Percentiles rank a stretch among this genome's conserved stretches.
These are phyloP conservation scores for Sebastes hopkinsi DNA, from an alignment of 2,797 vertebrate genomes.

Conservation along the genomic window DNA sequence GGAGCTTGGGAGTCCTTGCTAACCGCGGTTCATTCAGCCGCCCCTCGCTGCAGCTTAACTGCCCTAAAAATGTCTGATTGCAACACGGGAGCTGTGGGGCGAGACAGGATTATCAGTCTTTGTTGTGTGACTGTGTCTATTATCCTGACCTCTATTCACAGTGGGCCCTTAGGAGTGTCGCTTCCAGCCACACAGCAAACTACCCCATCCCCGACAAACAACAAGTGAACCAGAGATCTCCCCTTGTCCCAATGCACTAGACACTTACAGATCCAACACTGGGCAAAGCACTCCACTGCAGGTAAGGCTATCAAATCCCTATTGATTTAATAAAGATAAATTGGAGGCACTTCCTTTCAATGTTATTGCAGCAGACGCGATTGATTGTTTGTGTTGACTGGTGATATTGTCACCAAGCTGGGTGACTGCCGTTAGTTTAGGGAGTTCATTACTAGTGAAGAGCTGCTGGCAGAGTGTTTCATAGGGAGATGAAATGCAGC, in stretches of 20 bases:
- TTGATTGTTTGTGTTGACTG: slow-evolving; percentile 68
- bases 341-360: slow-evolving; percentile 61
- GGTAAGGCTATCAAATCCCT: slow-evolving; percentile 82
- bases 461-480: slow-evolving; percentile 29
- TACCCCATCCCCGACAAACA: slow-evolving; percentile 80
- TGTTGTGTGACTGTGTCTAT: slow-evolving; percentile 84
- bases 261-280: slow-evolving; percentile 75
- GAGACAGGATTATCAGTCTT: slow-evolving; percentile 84
- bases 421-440: slow-evolving; percentile 48
- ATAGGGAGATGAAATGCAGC: slow-evolving; percentile 19
- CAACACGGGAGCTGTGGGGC: slow-evolving; percentile 79
- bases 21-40: slow-evolving; percentile 83
- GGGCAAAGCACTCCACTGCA: slow-evolving; percentile 71
- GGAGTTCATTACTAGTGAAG: slow-evolving; percentile 46
- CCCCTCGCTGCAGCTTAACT: slow-evolving; percentile 87
- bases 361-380: slow-evolving; percentile 64
- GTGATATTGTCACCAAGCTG: slow-evolving; percentile 47
- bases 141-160: slow-evolving; percentile 83
- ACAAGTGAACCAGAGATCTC: slow-evolving; percentile 83
- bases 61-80: slow-evolving; percentile 79
- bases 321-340: slow-evolving; percentile 78
- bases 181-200: slow-evolving; percentile 78
- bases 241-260: slow-evolving; percentile 77
- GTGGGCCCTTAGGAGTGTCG: slow-evolving; percentile 81
- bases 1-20: slow-evolving; percentile 85